Percentiles rank a stretch among this genome's conserved stretches.
Evolutionary conservation across 1,140 invertebrate genomes (phyloP).

Genomic region (Monomorium pharaonis): DNA sequence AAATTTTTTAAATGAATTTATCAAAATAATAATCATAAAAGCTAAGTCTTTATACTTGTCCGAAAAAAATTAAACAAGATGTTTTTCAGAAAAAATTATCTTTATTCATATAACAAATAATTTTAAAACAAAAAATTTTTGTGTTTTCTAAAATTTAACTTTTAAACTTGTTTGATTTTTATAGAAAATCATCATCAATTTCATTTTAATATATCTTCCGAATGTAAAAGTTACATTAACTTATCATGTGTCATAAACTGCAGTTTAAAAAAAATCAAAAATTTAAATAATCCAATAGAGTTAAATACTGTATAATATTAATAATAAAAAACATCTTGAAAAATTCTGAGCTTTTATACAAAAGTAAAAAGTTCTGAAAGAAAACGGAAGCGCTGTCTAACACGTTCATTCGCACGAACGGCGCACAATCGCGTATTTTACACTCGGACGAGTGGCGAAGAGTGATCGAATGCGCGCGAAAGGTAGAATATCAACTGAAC

Average conservation of each 20-base stretch:
- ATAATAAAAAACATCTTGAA: slow-evolving; percentile 1
- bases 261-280: background rate
- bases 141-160: too few relatives aligned
- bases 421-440: slow-evolving; percentile 51
- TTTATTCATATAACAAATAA: too few relatives aligned
- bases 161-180: too few relatives aligned
- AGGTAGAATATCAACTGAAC: slow-evolving; percentile 30
- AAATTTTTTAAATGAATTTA: too few relatives aligned
- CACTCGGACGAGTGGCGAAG: slow-evolving; percentile 33
- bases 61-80: too few relatives aligned
- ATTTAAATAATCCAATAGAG: slow-evolving; percentile 6
- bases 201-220: background rate
- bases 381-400: slow-evolving; percentile 33
- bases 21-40: too few relatives aligned
- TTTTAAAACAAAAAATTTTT: too few relatives aligned
- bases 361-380: slow-evolving; percentile 15
- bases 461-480: slow-evolving; percentile 32
- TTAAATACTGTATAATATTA: background rate
- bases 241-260: background rate
- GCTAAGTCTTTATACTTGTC: too few relatives aligned
- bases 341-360: slow-evolving; percentile 21
- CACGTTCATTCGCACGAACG: slow-evolving; percentile 49
- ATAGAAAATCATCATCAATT: background rate
- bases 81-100: too few relatives aligned
- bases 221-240: background rate